Evolutionary conservation across 2,888 invertebrate species (phyloP).

Genomic region (Dasypogon diadema): DNA sequence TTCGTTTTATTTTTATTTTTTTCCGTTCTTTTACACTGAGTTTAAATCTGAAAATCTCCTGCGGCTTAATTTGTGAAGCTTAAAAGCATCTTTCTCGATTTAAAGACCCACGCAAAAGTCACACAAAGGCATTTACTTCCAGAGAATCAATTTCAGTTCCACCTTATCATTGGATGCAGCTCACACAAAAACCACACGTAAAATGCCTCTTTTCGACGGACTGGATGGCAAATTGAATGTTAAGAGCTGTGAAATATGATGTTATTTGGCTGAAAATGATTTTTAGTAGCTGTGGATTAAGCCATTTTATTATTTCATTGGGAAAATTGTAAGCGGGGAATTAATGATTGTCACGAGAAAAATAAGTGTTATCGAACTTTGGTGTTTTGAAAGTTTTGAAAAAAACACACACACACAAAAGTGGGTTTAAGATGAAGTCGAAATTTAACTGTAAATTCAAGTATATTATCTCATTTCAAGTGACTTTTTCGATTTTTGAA

Average conservation of each 20-base stretch:
- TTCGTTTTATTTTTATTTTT: constrained; percentile 7
- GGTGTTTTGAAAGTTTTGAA: too few relatives aligned
- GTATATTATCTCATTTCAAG: too few relatives aligned
- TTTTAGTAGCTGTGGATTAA: constrained; percentile 38
- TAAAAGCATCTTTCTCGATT: constrained; percentile 36
- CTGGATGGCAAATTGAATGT: constrained; percentile 39
- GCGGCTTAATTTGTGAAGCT: constrained; percentile 44
- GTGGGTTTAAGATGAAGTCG: too few relatives aligned
- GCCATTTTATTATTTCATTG: constrained; percentile 23
- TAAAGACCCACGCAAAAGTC: constrained; percentile 17
- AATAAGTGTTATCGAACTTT: not conserved
- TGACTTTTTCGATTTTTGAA: too few relatives aligned
- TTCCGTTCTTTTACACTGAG: not conserved
- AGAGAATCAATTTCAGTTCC: constrained; percentile 37
- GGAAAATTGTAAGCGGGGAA: not conserved
- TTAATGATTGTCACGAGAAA: not conserved
- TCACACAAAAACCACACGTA: constrained; percentile 9
- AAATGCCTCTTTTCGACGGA: not conserved
- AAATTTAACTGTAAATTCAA: too few relatives aligned
- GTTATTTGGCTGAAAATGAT: constrained; percentile 23
- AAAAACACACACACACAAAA: too few relatives aligned
- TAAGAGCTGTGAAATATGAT: constrained; percentile 26
- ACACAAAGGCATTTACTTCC: constrained; percentile 23
- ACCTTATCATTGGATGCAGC: constrained; percentile 13
- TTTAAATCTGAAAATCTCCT: constrained; percentile 3